Base-by-base conservation (phyloP, 92 coral and sea anemone genomes). In the Ricordea florida region DNA sequence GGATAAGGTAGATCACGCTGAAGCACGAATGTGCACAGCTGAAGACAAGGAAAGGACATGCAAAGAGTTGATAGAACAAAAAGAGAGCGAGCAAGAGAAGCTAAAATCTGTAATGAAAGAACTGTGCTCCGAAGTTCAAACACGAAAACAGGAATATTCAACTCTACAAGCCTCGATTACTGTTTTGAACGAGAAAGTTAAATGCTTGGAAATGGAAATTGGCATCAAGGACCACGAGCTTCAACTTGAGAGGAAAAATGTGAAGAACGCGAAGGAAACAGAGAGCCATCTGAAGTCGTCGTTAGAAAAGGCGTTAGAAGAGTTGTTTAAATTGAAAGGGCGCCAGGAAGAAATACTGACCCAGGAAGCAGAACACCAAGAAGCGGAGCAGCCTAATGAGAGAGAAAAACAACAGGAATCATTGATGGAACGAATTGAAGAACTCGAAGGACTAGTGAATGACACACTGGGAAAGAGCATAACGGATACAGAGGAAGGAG, bases 241-340 rank as follows among this genome's bases (percentile, higher is more conserved):
- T 0, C 77, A 53, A 27, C 40, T 70, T 27, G 66, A 70, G 29
- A 70, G 56, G 35, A 70, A 70, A 44, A 70, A 70, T 29, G 64
- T 70, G 1, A 55, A 52, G 42, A 70, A 70, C 21, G 53, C 77
- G 20, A 55, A 53, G 29, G 77, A 70, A 18, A 53, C 77, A 1
- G 55, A 70, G 29, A n/a, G 21, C 11, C 56, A 70, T 21, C 28
- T 70, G 20, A 51, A 55, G 66, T 40, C 65, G 41, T 70, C 77
- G 11, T 24, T 70, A 14, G 64, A 70, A 22, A 51, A 70, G 29
- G 77, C 77, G 1, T 16, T 70, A 11, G 31, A 0, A 29, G 77
- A 70, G 14, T 31, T 70, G 10, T 28, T 70, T 9, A 53, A 55
- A 20, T 17, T 70, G 20, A 70, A 70, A 70, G 24, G 52, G 17